Base-by-base conservation (phyloP, 2,113 vertebrate species). In the Pionites leucogaster region DNA sequence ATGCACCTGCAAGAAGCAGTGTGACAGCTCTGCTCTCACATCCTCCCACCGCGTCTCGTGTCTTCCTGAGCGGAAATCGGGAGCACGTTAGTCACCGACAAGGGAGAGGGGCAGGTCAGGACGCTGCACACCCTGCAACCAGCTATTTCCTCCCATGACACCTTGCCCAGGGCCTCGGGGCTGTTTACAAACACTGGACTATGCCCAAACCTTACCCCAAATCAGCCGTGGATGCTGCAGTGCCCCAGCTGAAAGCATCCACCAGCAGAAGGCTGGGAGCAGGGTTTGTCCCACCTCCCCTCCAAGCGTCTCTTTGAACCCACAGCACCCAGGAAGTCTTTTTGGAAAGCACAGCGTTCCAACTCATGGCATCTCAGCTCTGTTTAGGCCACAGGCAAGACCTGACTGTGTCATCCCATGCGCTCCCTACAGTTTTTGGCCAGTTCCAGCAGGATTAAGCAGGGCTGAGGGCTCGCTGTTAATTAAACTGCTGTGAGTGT, bases 31-130 rank as follows among this genome's bases (percentile, higher is more conserved):
- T 65, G 80, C 69, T 86, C 16, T 77, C 67, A 55, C 90, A 92
- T 95, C 95, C 95, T 96, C 60, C 74, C 52, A 12, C 22, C 29
- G 4, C 1, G 1, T 72, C 74, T 44, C 29, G 9, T 33, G 81
- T 35, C 82, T 95, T 96, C 96, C 96, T 80, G 75, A 53, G 29
- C 39, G 90, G 93, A 95, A 97, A 88, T 67, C 2, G 11, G 52
- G 75, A 16, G 17, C 2, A 7, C 7, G 44, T 90, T 70, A 92
- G 82, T 92, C 93, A 95, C 68, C 2, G 1, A 33, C 63, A 46
- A 85, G 86, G 92, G 81, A 64, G 88, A 93, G 92, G 78, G 53
- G 74, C 80, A 86, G 91, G 82, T 93, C 70, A 78, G 81, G 39
- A 67, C 7, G 9, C 67, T 57, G 88, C 23, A 11, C 25, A 76